Percentiles rank a stretch among this genome's conserved stretches.
These are phyloP conservation scores for Lytechinus variegatus DNA, from an alignment of 35 echinoderm and acorn worm genomes.

Conservation along the genomic window DNA sequence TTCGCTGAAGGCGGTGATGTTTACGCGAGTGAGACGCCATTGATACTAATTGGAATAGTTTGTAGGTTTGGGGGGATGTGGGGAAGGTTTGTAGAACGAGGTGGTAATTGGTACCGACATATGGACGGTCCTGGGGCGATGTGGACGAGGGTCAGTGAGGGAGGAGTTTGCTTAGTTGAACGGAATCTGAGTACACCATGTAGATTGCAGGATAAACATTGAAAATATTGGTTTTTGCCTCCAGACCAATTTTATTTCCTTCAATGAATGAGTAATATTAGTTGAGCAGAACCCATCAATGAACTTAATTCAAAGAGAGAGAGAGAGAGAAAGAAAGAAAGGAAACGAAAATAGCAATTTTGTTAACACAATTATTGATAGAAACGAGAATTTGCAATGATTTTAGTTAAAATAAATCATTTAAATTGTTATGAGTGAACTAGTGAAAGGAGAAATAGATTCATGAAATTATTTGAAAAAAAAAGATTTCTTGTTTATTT, in stretches of 20 bases:
- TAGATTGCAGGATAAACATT: background rate
- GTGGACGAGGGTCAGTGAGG: background rate
- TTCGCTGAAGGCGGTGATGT: slow-evolving; percentile 21
- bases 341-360: background rate
- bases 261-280: background rate
- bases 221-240: background rate
- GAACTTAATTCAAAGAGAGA: background rate
- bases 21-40: background rate
- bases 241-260: background rate
- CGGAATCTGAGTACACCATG: background rate
- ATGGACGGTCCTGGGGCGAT: background rate
- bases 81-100: background rate
- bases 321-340: background rate
- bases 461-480: no score
- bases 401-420: no score
- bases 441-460: no score
- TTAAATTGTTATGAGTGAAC: no score
- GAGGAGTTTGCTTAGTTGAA: slow-evolving; percentile 10
- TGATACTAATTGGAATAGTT: slow-evolving; percentile 25
- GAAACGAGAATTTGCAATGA: background rate
- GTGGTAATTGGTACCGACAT: slow-evolving; percentile 14
- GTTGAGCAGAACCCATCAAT: background rate
- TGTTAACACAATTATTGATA: background rate
- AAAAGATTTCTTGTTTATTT: no score
- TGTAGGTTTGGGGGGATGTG: background rate